Conservation (phyloP, 2,888 invertebrate genomes). For the Trachelus tabidus region DNA sequence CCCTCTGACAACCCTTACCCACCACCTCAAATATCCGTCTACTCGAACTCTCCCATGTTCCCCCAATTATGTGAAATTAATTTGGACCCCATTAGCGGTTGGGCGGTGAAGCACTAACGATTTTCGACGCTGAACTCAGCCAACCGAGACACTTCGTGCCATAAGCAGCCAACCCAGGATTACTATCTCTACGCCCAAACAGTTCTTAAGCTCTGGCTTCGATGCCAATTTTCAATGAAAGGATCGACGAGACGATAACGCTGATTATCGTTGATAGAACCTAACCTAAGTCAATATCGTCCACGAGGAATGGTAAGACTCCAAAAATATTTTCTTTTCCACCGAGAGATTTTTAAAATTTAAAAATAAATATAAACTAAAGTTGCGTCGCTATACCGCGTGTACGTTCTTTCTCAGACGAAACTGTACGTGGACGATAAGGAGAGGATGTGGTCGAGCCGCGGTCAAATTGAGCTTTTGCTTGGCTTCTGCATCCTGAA, state of each 20-base stretch:
- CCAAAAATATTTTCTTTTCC: neutral
- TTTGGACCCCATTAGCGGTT: conserved; percentile 61
- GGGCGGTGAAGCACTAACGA: conserved; percentile 49
- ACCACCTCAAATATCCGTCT: neutral
- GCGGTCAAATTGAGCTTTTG: conserved; percentile 62
- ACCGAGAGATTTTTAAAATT: neutral
- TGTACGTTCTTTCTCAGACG: neutral
- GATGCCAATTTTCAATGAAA: neutral
- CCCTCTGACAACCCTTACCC: neutral
- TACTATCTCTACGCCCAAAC: neutral
- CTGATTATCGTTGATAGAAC: neutral
- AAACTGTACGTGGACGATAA: conserved; percentile 14
- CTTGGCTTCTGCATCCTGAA: conserved; percentile 64
- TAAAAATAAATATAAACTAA: neutral
- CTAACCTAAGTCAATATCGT: neutral
- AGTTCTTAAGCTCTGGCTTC: neutral
- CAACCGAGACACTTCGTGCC: conserved; percentile 22
- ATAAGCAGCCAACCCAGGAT: neutral
- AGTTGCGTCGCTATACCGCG: neutral
- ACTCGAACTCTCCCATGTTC: conserved; percentile 16
- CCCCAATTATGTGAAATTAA: conserved; percentile 65
- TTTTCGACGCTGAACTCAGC: conserved; percentile 48
- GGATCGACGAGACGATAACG: neutral
- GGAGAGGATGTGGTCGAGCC: conserved; percentile 64
- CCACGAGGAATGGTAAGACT: neutral